Evolutionary conservation across 1,140 invertebrate species (phyloP), one percentile per base, ranked within the genome.

Genomic region (Temnothorax longispinosus): DNA sequence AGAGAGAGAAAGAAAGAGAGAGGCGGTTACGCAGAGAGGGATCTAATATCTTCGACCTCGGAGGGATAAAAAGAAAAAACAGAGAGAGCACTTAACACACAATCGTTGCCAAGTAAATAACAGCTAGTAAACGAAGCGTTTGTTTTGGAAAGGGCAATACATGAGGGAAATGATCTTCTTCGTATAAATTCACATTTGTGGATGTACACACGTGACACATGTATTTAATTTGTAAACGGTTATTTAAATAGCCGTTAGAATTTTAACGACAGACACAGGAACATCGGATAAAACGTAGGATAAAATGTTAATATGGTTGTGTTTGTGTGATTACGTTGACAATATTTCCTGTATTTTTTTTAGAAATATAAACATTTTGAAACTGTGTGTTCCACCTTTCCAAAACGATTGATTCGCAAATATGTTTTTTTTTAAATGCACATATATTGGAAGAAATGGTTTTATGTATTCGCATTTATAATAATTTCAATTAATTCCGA

Each of bases 91-190:
- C 69, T 75, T 74, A 60, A 47, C 27, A 35, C 67, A 58, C 38
- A 60, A 82, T 58, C 35, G 3, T 13, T 18, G 27, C 41, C 69
- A 75, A 84, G 69, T 84, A 84, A 84, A 84, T 84, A 74, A 15
- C 7, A 58, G 21, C 21, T 21, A 21, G 4, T 67, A n/a, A 41
- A 72, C 35, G 38, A 38, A 60, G 41, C 41, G 47, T 38, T 75
- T 32, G 32, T 84, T 50, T 84, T 54, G 5, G 41, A 75, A 84
- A 84, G 56, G 69, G 7, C n/a, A 27, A 21, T 7, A 18, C 18
- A 6, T 32, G 4, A 44, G 10, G 5, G 32, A 60, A 58, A 72
- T 58, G n/a, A 3, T 82, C 11, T 2, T 18, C 52, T 58, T 38
- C 10, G 21, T 15, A 15, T 58, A 72, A n/a, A 58, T n/a, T 58